These are phyloP conservation scores for Drosophila jambulina DNA, from an alignment of 1,140 invertebrate species.

Conservation along the genomic window DNA sequence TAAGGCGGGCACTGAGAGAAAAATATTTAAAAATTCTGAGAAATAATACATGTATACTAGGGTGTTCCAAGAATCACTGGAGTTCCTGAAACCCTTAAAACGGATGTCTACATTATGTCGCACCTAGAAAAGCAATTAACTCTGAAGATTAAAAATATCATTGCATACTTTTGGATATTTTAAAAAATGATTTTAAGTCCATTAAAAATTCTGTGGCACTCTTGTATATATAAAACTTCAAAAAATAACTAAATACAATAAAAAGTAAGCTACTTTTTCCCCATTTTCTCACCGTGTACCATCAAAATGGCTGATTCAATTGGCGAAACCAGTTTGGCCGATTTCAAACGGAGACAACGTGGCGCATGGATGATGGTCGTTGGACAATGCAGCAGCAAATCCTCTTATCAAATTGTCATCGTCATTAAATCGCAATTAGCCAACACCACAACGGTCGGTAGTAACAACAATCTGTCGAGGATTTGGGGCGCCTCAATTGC, in stretches of 20 bases:
- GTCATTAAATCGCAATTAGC: slow-evolving; percentile 77
- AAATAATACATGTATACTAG: too few species aligned
- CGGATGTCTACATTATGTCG: too few species aligned
- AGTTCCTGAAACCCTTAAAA: too few species aligned
- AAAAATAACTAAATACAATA: not conserved
- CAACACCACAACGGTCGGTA: slow-evolving; percentile 20
- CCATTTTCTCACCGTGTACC: not conserved
- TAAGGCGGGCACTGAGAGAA: slow-evolving; percentile 1
- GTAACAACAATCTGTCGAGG: slow-evolving; percentile 55
- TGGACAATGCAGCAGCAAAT: slow-evolving; percentile 48
- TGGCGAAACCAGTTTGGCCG: slow-evolving; percentile 25
- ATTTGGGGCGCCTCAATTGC: slow-evolving; percentile 50
- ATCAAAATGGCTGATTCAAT: slow-evolving; percentile 51
- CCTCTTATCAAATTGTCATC: slow-evolving; percentile 66
- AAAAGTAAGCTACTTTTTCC: not conserved
- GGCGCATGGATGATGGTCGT: slow-evolving; percentile 16
- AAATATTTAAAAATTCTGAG: not conserved
- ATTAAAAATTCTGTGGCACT: not conserved
- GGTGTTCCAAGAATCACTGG: too few species aligned
- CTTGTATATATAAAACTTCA: not conserved
- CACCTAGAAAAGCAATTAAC: too few species aligned
- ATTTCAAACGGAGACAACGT: slow-evolving; percentile 27
- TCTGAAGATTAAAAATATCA: too few species aligned
- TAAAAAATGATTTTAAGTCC: not conserved
- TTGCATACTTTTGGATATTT: not conserved